Percentiles rank a stretch among this genome's conserved stretches.
Evolutionary conservation across 1,140 invertebrate genomes (phyloP).

Genomic region (Heliothis virescens): DNA sequence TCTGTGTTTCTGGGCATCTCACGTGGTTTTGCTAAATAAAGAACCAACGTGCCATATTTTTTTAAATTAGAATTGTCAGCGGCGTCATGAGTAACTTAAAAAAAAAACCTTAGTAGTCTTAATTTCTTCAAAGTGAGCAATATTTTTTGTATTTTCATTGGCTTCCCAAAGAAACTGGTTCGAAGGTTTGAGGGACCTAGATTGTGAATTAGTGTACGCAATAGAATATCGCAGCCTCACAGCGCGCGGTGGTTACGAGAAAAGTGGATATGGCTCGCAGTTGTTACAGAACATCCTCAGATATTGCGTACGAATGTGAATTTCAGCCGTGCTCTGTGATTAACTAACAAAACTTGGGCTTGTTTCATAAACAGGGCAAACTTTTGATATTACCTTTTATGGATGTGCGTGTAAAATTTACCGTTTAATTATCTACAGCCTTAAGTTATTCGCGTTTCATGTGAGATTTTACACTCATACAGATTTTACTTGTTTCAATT

Average conservation of each 20-base stretch:
- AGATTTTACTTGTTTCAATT: conserved; percentile 56
- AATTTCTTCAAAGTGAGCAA: not conserved
- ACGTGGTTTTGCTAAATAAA: not conserved
- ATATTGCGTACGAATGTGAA: conserved; percentile 52
- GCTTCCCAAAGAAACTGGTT: not conserved
- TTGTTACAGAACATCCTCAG: conserved; percentile 19
- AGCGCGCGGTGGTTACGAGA: conserved; percentile 9
- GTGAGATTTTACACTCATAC: conserved; percentile 10
- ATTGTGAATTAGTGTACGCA: not conserved
- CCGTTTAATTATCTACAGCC: conserved; percentile 64
- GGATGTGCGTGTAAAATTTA: conserved; percentile 64
- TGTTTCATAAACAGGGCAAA: conserved; percentile 66
- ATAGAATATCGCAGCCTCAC: not conserved
- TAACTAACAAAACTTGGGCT: conserved; percentile 68
- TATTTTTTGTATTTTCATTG: not conserved
- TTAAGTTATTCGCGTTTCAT: conserved; percentile 57
- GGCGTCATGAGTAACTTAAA: not conserved
- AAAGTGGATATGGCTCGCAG: not conserved
- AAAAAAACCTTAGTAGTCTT: not conserved
- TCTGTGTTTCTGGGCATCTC: conserved; percentile 1
- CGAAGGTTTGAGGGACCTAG: not conserved
- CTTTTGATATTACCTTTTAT: conserved; percentile 74
- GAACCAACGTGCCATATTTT: not conserved
- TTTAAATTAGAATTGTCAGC: conserved; percentile 11
- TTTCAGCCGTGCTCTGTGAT: conserved; percentile 66